A percentile compares a stretch with the other conserved stretches of the same genome.
Conservation (phyloP, 2,113 vertebrate genomes). For the Rhea americana region DNA sequence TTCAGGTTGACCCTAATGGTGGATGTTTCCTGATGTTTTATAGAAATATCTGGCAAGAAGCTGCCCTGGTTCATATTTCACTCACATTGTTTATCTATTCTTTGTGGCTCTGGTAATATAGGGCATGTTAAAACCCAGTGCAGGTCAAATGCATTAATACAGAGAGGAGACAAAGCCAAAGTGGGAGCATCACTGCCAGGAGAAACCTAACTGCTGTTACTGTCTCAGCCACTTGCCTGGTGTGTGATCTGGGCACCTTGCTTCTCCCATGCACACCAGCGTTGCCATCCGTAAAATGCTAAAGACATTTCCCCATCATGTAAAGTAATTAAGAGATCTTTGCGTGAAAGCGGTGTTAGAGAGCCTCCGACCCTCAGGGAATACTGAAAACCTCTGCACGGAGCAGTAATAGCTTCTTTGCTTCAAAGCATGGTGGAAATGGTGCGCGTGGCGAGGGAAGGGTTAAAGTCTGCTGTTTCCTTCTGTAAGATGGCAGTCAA, state of each 20-base stretch:
- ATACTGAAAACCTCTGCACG: rapidly evolving
- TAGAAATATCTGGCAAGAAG: background rate
- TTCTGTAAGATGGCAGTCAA: background rate
- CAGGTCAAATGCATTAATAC: background rate
- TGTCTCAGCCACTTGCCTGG: background rate
- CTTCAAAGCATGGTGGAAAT: background rate
- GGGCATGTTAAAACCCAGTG: background rate
- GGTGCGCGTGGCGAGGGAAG: rapidly evolving
- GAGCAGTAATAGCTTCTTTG: background rate
- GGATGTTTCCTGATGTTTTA: background rate
- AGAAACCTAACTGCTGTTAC: background rate
- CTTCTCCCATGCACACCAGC: background rate
- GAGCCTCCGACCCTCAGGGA: rapidly evolving
- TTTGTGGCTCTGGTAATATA: background rate
- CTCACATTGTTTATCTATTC: rapidly evolving
- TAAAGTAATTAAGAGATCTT: background rate
- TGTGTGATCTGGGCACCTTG: background rate
- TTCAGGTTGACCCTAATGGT: background rate
- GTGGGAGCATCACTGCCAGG: background rate
- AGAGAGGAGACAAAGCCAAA: background rate
- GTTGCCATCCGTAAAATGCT: rapidly evolving
- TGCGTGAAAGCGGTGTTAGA: background rate
- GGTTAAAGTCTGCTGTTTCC: background rate
- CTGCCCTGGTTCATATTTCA: background rate
- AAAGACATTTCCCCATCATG: background rate